These are phyloP conservation scores for Meloidogyne exigua DNA, from an alignment of 1,140 invertebrate species.

Conservation along the genomic window DNA sequence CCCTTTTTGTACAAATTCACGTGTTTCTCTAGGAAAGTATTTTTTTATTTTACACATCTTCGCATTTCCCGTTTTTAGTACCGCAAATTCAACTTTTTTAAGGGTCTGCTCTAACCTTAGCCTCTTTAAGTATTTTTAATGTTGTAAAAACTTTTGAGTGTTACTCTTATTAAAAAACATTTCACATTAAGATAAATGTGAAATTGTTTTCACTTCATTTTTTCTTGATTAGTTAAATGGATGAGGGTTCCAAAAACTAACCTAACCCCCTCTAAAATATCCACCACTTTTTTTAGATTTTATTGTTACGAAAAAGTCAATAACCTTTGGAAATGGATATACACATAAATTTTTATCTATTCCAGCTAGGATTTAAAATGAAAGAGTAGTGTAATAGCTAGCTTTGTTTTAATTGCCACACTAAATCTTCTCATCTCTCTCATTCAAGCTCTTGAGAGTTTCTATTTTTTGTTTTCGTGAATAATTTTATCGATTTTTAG, in stretches of 20 bases:
- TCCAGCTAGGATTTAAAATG: background rate
- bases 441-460: background rate
- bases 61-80: background rate
- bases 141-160: no score
- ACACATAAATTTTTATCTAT: background rate
- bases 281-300: background rate
- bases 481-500: background rate
- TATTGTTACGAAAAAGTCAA: background rate
- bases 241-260: no score
- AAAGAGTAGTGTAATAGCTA: background rate
- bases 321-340: background rate
- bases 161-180: no score
- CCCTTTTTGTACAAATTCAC: background rate
- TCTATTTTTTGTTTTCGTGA: background rate
- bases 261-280: no score
- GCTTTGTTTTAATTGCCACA: conserved; percentile 2
- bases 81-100: background rate
- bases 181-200: no score
- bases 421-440: background rate
- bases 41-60: background rate
- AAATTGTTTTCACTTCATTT: no score
- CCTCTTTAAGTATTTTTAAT: no score
- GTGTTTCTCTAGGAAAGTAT: background rate
- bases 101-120: no score
- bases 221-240: no score